Percentiles rank a stretch among this genome's conserved stretches.
phyloP scores from a whole-genome alignment of 2,113 vertebrate species.

The Sterrhoptilus dennistouni region DNA sequence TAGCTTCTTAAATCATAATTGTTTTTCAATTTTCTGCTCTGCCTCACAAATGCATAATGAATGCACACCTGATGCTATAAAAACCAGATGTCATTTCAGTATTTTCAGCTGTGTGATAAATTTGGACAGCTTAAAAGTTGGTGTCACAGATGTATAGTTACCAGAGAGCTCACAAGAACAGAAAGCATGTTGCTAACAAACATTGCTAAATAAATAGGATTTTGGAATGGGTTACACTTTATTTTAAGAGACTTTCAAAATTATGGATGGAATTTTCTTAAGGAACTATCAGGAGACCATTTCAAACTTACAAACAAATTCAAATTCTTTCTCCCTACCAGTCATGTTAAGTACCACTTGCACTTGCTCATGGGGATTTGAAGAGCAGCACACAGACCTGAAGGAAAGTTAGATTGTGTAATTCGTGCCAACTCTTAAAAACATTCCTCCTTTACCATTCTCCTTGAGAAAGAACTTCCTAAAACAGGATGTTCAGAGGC shows the following conservation, averaged over 20 bases:
- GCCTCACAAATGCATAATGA: conserved; percentile 26
- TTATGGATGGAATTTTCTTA: background rate
- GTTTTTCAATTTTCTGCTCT: conserved; percentile 50
- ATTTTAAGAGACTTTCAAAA: background rate
- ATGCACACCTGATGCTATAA: conserved; percentile 56
- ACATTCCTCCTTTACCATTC: background rate
- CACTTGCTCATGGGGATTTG: background rate
- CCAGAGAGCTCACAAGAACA: background rate
- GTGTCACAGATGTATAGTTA: background rate
- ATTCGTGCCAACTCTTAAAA: background rate
- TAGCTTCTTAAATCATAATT: conserved; percentile 48
- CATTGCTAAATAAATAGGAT: background rate
- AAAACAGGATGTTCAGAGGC: background rate
- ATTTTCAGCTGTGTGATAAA: background rate
- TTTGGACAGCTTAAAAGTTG: background rate
- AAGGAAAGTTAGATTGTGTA: background rate
- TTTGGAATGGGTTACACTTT: background rate
- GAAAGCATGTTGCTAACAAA: background rate
- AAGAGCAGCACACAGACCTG: background rate
- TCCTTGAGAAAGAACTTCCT: background rate
- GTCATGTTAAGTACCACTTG: background rate
- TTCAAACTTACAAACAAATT: background rate
- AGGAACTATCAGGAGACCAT: background rate
- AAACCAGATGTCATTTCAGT: conserved; percentile 40
- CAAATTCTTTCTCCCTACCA: background rate